Percentiles rank a stretch among this genome's conserved stretches.
Evolutionary conservation across 2,113 vertebrate species (phyloP).

Genomic region (Myrmecobius fasciatus): DNA sequence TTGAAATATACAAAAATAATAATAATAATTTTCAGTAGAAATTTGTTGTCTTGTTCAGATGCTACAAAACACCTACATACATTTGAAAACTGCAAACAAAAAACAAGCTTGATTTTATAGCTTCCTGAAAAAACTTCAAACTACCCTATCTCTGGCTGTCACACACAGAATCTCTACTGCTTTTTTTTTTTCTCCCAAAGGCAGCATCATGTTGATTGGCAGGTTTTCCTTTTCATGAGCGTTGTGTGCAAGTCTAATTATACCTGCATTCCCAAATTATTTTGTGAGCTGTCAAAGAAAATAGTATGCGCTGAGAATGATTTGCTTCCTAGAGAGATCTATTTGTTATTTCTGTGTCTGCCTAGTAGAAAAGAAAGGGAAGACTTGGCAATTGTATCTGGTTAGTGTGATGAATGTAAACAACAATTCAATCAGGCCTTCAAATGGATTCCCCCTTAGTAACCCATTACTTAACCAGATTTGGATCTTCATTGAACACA

Average conservation of each 20-base stretch:
- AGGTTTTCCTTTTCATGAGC: slow-evolving; percentile 59
- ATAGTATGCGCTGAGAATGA: slow-evolving; percentile 40
- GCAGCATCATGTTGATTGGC: slow-evolving; percentile 39
- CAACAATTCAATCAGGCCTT: slow-evolving; percentile 37
- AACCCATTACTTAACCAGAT: slow-evolving; percentile 39
- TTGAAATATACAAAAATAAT: slow-evolving; percentile 54
- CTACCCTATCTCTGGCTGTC: slow-evolving; percentile 39
- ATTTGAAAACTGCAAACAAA: slow-evolving; percentile 47
- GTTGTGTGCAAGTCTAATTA: slow-evolving; percentile 50
- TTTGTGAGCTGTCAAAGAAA: slow-evolving; percentile 59
- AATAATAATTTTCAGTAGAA: slow-evolving; percentile 39
- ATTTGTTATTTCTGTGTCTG: slow-evolving; percentile 56
- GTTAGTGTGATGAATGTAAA: slow-evolving; percentile 50
- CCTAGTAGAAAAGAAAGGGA: slow-evolving; percentile 47
- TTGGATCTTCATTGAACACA: slow-evolving; percentile 62
- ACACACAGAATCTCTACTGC: slow-evolving; percentile 38
- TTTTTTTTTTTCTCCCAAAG: slow-evolving; percentile 32
- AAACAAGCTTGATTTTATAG: slow-evolving; percentile 21
- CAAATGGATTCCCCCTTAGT: slow-evolving; percentile 16
- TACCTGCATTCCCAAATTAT: slow-evolving; percentile 61
- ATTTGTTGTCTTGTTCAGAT: slow-evolving; percentile 37
- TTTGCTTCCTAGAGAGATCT: slow-evolving; percentile 52
- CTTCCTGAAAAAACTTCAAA: slow-evolving; percentile 49
- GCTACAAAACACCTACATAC: slow-evolving; percentile 38
- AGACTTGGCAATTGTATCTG: slow-evolving; percentile 39